These are phyloP conservation scores for Noctilio leporinus DNA, from an alignment of 2,113 vertebrate species.

Conservation along the genomic window DNA sequence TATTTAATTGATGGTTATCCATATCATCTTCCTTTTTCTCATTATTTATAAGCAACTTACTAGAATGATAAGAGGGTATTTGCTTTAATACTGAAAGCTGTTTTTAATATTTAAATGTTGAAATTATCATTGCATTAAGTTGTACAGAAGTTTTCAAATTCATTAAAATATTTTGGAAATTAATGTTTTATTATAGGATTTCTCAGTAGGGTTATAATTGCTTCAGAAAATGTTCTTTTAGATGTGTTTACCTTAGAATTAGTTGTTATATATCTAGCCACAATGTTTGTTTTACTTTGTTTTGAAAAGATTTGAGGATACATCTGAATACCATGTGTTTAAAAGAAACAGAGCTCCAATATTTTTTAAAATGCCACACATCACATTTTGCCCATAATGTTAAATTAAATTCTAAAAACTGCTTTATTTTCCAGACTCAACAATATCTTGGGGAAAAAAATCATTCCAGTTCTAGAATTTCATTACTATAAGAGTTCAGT, in stretches of 20 bases:
- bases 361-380: background rate
- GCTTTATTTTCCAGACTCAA: slow-evolving; percentile 74
- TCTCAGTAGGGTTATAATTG: background rate
- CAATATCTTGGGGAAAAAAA: slow-evolving; percentile 65
- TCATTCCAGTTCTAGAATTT: slow-evolving; percentile 83
- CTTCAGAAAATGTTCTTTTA: background rate
- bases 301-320: background rate
- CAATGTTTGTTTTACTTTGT: background rate
- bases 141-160: background rate
- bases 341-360: slow-evolving; percentile 18
- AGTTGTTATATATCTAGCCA: background rate
- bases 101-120: background rate
- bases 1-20: background rate
- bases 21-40: background rate
- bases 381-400: background rate
- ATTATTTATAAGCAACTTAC: background rate
- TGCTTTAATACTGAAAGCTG: background rate
- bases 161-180: background rate
- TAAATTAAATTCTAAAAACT: slow-evolving; percentile 51
- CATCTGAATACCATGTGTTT: background rate
- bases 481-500: slow-evolving; percentile 82
- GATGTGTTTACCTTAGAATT: slow-evolving; percentile 17
- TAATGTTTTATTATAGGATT: background rate
- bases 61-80: background rate
- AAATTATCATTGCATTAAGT: background rate